phyloP scores from a whole-genome alignment of 2,888 invertebrate species.

The Dusona sp. region DNA sequence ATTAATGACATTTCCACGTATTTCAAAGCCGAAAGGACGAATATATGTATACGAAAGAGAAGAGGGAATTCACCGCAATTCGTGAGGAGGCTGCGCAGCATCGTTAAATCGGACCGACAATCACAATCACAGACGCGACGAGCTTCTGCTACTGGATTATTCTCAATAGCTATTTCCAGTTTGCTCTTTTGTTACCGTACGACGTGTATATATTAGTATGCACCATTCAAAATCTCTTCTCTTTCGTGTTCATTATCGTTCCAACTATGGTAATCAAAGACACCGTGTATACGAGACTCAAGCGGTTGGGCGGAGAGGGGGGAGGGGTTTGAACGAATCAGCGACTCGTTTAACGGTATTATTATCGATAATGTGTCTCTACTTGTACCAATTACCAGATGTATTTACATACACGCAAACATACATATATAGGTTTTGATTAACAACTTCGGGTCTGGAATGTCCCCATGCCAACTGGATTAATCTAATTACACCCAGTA shows the following conservation, averaged over 20 bases:
- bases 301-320: background rate
- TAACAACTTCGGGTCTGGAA: background rate
- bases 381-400: background rate
- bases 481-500: background rate
- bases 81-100: conserved; percentile 22
- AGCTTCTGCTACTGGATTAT: background rate
- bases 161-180: conserved; percentile 17
- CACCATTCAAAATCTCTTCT: background rate
- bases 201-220: conserved; percentile 28
- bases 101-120: conserved; percentile 5
- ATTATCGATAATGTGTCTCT: conserved; percentile 17
- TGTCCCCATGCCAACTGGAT: background rate
- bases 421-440: background rate
- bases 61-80: background rate
- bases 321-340: background rate
- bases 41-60: background rate
- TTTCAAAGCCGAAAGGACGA: conserved; percentile 13
- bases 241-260: background rate
- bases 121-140: background rate
- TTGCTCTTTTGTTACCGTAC: conserved; percentile 13
- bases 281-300: background rate
- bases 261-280: background rate
- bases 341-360: background rate
- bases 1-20: conserved; percentile 55
- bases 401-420: background rate